These are phyloP conservation scores for Neoniphon sammara DNA, from an alignment of 2,797 vertebrate genomes.

Conservation along the genomic window DNA sequence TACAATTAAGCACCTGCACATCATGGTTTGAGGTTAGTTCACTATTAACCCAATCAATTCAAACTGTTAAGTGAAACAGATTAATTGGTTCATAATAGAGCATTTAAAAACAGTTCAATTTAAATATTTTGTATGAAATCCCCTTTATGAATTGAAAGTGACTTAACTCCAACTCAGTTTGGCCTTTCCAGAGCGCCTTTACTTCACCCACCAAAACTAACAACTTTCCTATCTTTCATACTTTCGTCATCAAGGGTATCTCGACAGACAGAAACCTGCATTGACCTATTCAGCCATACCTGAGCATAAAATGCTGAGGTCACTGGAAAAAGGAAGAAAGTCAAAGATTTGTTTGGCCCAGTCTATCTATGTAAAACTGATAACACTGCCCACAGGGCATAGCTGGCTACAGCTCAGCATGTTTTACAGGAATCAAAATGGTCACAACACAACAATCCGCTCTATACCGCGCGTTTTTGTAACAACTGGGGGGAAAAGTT, in stretches of 20 bases:
- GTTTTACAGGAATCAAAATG: slow-evolving; percentile 1
- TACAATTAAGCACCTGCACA: neutral
- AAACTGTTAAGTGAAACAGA: neutral
- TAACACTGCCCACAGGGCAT: neutral
- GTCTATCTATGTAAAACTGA: slow-evolving; percentile 32
- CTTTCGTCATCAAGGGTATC: neutral
- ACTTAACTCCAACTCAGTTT: too few relatives aligned
- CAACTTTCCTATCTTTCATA: neutral
- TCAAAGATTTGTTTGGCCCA: slow-evolving; percentile 19
- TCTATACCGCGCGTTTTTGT: neutral
- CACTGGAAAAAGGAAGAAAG: slow-evolving; percentile 18
- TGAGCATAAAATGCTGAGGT: slow-evolving; percentile 35
- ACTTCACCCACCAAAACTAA: neutral
- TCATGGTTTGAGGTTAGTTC: neutral
- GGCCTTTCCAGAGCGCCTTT: neutral
- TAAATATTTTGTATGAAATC: too few relatives aligned
- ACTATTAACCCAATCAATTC: neutral
- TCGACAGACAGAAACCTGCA: neutral
- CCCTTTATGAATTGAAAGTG: too few relatives aligned
- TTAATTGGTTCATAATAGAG: too few relatives aligned
- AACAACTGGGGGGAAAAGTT: neutral
- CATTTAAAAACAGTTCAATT: too few relatives aligned
- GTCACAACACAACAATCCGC: neutral
- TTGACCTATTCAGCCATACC: slow-evolving; percentile 9
- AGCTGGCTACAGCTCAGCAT: neutral